These are phyloP conservation scores for Drosophila carrolli DNA, from an alignment of 1,140 invertebrate species.

Conservation along the genomic window DNA sequence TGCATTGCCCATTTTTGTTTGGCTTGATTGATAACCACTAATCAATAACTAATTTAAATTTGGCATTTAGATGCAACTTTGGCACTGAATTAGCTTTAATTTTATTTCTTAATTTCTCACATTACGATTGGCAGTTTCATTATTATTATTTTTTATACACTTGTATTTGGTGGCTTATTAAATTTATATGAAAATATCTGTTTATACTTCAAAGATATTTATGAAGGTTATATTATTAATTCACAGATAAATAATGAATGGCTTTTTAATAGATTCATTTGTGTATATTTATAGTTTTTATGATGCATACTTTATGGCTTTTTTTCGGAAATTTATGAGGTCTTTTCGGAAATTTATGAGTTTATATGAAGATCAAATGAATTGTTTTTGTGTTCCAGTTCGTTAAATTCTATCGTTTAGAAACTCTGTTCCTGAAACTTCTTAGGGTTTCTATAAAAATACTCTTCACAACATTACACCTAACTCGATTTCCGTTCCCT, in stretches of 20 bases:
- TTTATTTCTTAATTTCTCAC: slow-evolving; percentile 11
- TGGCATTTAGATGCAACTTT: slow-evolving; percentile 69
- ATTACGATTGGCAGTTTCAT: slow-evolving; percentile 10
- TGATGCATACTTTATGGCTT: slow-evolving; percentile 24
- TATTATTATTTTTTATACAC: not conserved
- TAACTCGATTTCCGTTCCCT: not conserved
- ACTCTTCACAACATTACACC: not conserved
- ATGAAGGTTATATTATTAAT: not conserved
- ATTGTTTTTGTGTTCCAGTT: not conserved
- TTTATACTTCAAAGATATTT: not conserved
- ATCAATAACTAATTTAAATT: slow-evolving; percentile 53
- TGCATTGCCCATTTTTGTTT: slow-evolving; percentile 86
- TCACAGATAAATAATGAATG: not conserved
- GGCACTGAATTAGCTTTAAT: slow-evolving; percentile 52
- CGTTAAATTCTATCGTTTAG: not conserved
- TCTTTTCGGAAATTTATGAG: not conserved
- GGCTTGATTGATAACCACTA: too few species aligned
- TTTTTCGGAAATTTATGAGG: not conserved
- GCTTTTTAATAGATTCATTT: slow-evolving; percentile 1
- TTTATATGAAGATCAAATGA: not conserved
- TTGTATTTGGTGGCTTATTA: not conserved
- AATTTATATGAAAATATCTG: not conserved
- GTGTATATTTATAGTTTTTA: not conserved
- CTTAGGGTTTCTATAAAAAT: not conserved
- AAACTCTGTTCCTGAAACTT: not conserved